Base-by-base conservation (phyloP, 2,113 vertebrate species). In the Pionites leucogaster region DNA sequence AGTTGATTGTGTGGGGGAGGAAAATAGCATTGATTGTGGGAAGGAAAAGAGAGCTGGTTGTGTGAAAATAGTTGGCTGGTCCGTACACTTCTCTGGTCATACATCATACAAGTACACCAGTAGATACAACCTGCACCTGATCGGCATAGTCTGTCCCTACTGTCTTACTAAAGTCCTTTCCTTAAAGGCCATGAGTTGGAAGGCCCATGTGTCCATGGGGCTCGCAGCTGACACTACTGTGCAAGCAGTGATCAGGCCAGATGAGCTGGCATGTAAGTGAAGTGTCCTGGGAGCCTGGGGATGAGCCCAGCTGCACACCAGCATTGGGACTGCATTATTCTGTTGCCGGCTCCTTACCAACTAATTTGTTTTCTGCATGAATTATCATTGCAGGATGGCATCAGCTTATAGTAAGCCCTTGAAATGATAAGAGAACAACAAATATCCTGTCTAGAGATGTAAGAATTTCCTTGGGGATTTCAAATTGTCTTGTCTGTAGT, bases 161-260 rank as follows among this genome's bases (percentile, higher is more conserved):
- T 33, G 14, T 37, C 37, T 29, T 52, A 68, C 50, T 68, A 47
- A 84, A 47, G 35, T 50, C 23, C 28, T 46, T 50, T 57, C 49
- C 49, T 52, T 80, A 29, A 78, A 65, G 41, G 18, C 80, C 31
- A 5, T 22, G 19, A 71, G n/a, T 39, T 1, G 2, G 24, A 59
- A 20, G 28, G 6, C 8, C 49, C 1, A 0, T 28, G 41, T n/a
- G 49, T n/a, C 57, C 2, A 1, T 25, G 31, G n/a, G 47, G 10
- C 33, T 1, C 0, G 49, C 57, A 50, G 33, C 44, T 27, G 33
- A 42, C 24, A 39, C 28, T 4, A 24, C 28, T 8, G 28, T 59
- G 75, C 46, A 60, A 41, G 37, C 7, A 5, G 24, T 52, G 10
- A 24, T 8, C 25, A 24, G n/a, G n/a, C 20, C 57, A 33, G 25